Conservation (phyloP, 1,140 invertebrate genomes). For the Reticulitermes speratus region DNA sequence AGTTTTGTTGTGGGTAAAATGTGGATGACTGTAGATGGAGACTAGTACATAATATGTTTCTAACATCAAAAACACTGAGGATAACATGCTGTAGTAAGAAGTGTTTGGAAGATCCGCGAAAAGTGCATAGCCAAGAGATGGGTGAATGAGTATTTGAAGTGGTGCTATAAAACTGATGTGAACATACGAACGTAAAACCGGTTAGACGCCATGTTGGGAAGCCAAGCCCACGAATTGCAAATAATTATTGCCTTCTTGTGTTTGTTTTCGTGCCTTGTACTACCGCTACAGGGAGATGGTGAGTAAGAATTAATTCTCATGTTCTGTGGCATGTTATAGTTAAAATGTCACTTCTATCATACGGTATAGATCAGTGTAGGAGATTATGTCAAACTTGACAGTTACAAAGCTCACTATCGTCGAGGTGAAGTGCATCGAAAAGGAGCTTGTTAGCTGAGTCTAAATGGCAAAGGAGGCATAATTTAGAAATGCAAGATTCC, state of each 20-base stretch:
- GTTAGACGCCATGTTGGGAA: conserved; percentile 42
- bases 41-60: background rate
- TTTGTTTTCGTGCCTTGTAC: conserved; percentile 35
- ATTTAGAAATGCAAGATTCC: too few relatives aligned
- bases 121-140: background rate
- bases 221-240: conserved; percentile 45
- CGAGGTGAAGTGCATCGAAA: conserved; percentile 22
- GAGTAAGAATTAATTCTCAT: background rate
- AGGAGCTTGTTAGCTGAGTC: background rate
- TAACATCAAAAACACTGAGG: background rate
- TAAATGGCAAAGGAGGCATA: background rate
- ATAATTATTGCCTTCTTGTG: conserved; percentile 41
- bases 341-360: conserved; percentile 37
- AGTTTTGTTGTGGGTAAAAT: background rate
- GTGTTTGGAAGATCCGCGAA: background rate
- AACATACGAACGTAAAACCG: background rate
- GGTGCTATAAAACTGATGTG: background rate
- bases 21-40: background rate
- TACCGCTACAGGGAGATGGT: conserved; percentile 12
- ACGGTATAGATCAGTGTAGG: background rate
- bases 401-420: background rate
- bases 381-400: conserved; percentile 18
- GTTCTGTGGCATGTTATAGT: conserved; percentile 28
- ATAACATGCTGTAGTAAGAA: background rate
- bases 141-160: background rate